Base-by-base conservation (phyloP, 2,113 vertebrate species). In the Cochlearius cochlearius region DNA sequence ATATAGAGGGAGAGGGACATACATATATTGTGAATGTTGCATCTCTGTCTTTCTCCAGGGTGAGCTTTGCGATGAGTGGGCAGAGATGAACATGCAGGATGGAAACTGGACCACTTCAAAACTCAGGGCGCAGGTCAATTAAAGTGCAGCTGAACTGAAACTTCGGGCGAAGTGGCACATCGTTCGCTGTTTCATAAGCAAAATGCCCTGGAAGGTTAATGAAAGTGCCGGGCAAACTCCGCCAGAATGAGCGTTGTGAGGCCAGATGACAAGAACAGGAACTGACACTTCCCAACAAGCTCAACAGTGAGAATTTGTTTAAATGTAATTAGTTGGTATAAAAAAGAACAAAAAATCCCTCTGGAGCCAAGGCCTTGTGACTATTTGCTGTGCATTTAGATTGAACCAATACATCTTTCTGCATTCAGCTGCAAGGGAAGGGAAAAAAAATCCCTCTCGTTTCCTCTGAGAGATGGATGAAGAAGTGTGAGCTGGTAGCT, bases 301-400 rank as follows among this genome's bases (percentile, higher is more conserved):
- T 86, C 82, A 32, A 86, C 60, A 66, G 17, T 15, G 91, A 88
- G 94, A 72, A 95, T 92, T 93, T 76, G 87, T 94, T 95, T 88
- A 56, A 89, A 90, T 81, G 90, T 83, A 95, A 93, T 96, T 94
- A 92, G 90, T 15, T 90, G 38, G 7, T 71, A 49, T 64, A 10
- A 17, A 50, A 68, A 5, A 74, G 71, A 88, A 43, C 47, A 91
- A 86, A 62, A 80, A 73, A 63, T 50, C 78, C 68, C 94, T 78
- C 13, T 81, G 89, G 94, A 92, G 53, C 27, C 15, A 47, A 55
- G 38, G 29, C 78, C 88, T 32, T 30, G 83, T 4, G 73, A 63
- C 59, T 63, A 4, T 92, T 81, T 67, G 59, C 95, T 38, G 34
- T n/a, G 49, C 26, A 63, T 96, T 52, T 36, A 43, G 92, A 90